Evolutionary conservation across 2,113 vertebrate species (phyloP).

Genomic region (Oxyura jamaicensis): DNA sequence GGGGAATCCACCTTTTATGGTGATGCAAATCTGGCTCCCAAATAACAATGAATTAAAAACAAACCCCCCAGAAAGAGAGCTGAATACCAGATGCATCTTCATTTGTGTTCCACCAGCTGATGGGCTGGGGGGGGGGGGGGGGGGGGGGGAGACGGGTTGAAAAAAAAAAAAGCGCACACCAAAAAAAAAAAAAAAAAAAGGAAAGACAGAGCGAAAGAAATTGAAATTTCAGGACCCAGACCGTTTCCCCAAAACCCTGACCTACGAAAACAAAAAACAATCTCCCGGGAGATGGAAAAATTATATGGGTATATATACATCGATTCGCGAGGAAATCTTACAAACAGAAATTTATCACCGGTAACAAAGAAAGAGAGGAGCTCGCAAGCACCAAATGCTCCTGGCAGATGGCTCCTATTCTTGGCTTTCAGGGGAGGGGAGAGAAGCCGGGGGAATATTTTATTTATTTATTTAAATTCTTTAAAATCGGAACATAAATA

Average conservation of each 20-base stretch:
- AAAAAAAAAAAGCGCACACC: not conserved
- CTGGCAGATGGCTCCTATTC: conserved; percentile 80
- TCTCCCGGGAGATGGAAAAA: not conserved
- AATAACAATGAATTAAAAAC: conserved; percentile 56
- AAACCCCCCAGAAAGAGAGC: not conserved
- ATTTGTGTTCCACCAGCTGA: conserved; percentile 39
- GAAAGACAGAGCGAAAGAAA: not conserved
- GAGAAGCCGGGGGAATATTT: conserved; percentile 68
- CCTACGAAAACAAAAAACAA: conserved; percentile 12
- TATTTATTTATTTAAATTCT: conserved; percentile 89
- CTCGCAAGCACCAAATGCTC: conserved; percentile 72
- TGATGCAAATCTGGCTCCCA: conserved; percentile 52
- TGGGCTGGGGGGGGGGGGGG: not conserved
- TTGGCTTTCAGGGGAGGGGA: conserved; percentile 78
- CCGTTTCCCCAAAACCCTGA: not conserved
- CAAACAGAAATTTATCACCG: conserved; percentile 73
- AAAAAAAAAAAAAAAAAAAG: not conserved
- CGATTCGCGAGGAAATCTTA: conserved; percentile 74
- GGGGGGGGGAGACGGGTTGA: not conserved
- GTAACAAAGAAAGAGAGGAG: conserved; percentile 80
- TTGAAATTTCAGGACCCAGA: conserved; percentile 1
- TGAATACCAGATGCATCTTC: conserved; percentile 45
- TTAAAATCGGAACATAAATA: conserved; percentile 84
- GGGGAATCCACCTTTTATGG: conserved; percentile 42
- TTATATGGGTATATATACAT: not conserved